A percentile compares a stretch with the other conserved stretches of the same genome.
phyloP scores from a whole-genome alignment of 2,113 vertebrate species.

The Australoheros scitulus region DNA sequence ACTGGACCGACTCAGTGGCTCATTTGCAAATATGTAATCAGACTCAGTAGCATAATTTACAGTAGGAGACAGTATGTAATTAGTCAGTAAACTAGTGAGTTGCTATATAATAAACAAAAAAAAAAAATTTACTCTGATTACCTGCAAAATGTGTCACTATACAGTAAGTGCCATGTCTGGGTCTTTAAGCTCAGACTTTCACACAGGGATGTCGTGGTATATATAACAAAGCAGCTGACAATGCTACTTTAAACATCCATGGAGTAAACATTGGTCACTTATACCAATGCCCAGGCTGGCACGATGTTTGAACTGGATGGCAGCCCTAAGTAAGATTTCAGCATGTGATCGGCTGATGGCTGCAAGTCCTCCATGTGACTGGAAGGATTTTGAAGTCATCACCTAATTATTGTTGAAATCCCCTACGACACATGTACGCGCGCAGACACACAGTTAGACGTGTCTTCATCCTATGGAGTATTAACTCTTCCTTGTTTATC shows the following conservation, averaged over 20 bases:
- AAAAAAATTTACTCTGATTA: not conserved
- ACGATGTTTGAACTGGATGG: not conserved
- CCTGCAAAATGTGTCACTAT: not conserved
- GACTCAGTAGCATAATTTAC: not conserved
- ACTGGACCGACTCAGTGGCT: conserved; percentile 22
- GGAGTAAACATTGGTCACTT: not conserved
- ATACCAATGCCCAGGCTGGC: not conserved
- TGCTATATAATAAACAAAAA: not conserved
- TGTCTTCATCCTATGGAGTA: conserved; percentile 48
- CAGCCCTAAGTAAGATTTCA: not conserved
- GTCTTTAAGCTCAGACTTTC: not conserved
- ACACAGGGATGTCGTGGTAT: not conserved
- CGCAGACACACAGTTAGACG: not conserved
- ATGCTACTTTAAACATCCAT: not conserved
- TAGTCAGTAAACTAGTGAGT: not conserved
- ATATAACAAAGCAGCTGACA: not conserved
- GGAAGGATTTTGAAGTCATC: not conserved
- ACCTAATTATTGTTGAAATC: conserved; percentile 7
- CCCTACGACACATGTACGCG: not conserved
- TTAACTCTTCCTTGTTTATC: conserved; percentile 56
- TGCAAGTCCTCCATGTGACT: not conserved
- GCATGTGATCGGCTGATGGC: not conserved
- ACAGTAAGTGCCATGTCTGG: not conserved
- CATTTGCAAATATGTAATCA: conserved; percentile 13
- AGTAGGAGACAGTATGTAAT: not conserved